These are phyloP conservation scores for mouse (Mus musculus) DNA, from an alignment of 2,113 vertebrate genomes.

Conservation along the genomic window GRCm39 chr1:173922501-173923000, in stretches of 20 bases:
- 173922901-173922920: no score
- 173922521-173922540: not conserved
- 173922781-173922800: conserved; percentile 69
- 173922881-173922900: no score
- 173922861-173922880: conserved; percentile 52
- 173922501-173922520: no score
- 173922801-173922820: conserved; percentile 62
- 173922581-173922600: conserved; percentile 81
- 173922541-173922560: conserved; percentile 68
- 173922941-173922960: not conserved
- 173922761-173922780: conserved; percentile 79
- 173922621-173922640: conserved; percentile 53
- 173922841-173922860: conserved; percentile 75
- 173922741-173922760: conserved; percentile 73
- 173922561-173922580: conserved; percentile 70
- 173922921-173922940: not conserved
- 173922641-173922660: conserved; percentile 67
- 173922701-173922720: not conserved
- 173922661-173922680: conserved; percentile 80
- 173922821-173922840: not conserved
- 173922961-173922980: not conserved
- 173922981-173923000: not conserved
- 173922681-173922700: conserved; percentile 58
- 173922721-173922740: conserved; percentile 77
- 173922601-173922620: conserved; percentile 77